Percentiles rank a stretch among this genome's conserved stretches.
phyloP scores from a whole-genome alignment of 2,888 invertebrate genomes.

The Pogonocherus hispidulus region DNA sequence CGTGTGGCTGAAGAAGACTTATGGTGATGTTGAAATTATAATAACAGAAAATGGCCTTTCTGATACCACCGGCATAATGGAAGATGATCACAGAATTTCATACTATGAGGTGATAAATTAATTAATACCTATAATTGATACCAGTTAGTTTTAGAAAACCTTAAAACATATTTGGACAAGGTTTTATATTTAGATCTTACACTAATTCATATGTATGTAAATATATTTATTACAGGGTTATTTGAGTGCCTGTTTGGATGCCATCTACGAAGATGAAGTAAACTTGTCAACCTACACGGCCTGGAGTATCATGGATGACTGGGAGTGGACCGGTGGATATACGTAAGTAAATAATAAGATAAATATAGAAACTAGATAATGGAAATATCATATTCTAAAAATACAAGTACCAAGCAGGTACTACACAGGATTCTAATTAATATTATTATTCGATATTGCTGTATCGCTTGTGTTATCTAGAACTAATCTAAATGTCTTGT shows the following conservation, averaged over 20 bases:
- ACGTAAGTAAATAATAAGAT: constrained; percentile 38
- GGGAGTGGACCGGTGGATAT: constrained; percentile 43
- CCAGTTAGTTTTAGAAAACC: too few species aligned
- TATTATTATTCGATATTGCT: too few species aligned
- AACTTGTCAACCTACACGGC: constrained; percentile 37
- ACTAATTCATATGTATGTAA: too few species aligned
- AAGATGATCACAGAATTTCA: constrained; percentile 32
- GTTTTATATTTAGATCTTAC: too few species aligned
- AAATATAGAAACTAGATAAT: too few species aligned
- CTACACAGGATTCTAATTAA: not conserved
- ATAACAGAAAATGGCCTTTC: constrained; percentile 73
- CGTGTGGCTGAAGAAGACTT: constrained; percentile 59
- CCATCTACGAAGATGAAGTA: constrained; percentile 39
- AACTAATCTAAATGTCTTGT: too few species aligned
- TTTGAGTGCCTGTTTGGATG: constrained; percentile 43
- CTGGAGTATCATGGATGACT: constrained; percentile 45
- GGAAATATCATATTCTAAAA: too few species aligned
- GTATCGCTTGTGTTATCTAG: too few species aligned
- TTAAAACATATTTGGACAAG: too few species aligned
- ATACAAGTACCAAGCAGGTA: not conserved
- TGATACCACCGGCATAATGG: constrained; percentile 51
- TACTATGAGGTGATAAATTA: constrained; percentile 22
- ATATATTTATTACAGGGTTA: constrained; percentile 39
- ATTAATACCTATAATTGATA: too few species aligned
- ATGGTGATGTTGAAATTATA: constrained; percentile 69